Evolutionary conservation across 2,888 invertebrate species (phyloP).

Genomic region (Cheiracanthium punctorium): DNA sequence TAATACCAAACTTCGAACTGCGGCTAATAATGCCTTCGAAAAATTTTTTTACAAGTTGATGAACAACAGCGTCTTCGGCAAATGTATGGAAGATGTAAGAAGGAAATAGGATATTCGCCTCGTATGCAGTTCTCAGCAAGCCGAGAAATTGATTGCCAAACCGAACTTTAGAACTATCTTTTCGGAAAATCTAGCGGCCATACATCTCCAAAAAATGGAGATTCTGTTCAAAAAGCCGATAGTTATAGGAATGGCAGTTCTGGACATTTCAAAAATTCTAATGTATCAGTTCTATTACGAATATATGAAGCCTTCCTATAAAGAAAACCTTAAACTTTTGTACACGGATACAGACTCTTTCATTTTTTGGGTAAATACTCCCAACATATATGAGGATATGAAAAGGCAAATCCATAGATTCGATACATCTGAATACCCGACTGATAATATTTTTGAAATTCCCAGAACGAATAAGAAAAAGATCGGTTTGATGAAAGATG

Average conservation of each 20-base stretch:
- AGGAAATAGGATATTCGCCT: no score
- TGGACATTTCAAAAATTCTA: conserved; percentile 73
- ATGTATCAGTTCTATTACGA: conserved; percentile 73
- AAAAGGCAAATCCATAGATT: background rate
- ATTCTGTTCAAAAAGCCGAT: conserved; percentile 37
- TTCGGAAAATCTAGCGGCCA: background rate
- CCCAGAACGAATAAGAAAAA: conserved; percentile 9
- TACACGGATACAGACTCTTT: conserved; percentile 74
- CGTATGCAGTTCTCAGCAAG: no score
- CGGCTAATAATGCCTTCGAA: conserved; percentile 74
- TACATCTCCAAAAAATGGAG: background rate
- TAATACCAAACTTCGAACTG: conserved; percentile 53
- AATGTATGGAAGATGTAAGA: conserved; percentile 73
- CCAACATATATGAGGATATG: conserved; percentile 6
- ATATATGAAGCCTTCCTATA: conserved; percentile 64
- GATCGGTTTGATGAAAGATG: conserved; percentile 73
- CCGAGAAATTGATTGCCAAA: conserved; percentile 29
- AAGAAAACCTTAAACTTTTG: conserved; percentile 69
- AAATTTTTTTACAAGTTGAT: conserved; percentile 76
- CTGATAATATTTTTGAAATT: background rate
- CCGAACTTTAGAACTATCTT: conserved; percentile 48
- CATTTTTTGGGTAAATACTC: conserved; percentile 71
- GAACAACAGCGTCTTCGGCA: conserved; percentile 75
- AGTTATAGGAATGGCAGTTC: conserved; percentile 71
- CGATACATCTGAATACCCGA: conserved; percentile 8